Conservation (phyloP, 2,888 invertebrate genomes). For the Xanthorhoe spadicearia region DNA sequence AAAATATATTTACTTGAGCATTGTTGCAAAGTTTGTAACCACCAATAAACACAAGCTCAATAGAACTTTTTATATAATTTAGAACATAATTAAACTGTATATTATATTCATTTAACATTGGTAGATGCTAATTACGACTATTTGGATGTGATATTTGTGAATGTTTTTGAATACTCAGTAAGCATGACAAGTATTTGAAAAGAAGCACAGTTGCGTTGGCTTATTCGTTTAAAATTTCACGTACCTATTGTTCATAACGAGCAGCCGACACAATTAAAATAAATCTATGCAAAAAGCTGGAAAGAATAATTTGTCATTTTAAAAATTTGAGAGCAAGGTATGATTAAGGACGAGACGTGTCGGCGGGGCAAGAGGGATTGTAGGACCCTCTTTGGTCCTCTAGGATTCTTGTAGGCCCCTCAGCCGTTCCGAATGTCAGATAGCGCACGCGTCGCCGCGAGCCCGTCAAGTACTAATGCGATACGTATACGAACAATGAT, state of each 20-base stretch:
- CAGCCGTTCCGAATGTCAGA: conserved; percentile 52
- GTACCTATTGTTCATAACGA: not conserved
- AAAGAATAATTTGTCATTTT: conserved; percentile 15
- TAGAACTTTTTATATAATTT: too few species aligned
- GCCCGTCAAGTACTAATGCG: conserved; percentile 50
- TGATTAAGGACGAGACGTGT: conserved; percentile 58
- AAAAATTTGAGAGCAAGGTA: conserved; percentile 48
- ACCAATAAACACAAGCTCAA: too few species aligned
- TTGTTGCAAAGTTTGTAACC: too few species aligned
- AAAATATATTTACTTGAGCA: too few species aligned
- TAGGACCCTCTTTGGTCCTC: conserved; percentile 35
- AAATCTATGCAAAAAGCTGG: not conserved
- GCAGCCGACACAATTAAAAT: not conserved
- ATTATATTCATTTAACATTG: too few species aligned
- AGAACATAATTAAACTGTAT: too few species aligned
- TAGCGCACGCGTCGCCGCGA: conserved; percentile 62
- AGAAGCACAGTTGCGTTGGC: too few species aligned
- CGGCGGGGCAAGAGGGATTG: conserved; percentile 49
- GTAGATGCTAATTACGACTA: too few species aligned
- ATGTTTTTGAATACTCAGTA: too few species aligned
- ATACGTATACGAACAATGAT: conserved; percentile 45
- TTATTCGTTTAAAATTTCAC: too few species aligned
- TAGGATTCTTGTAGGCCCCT: conserved; percentile 45
- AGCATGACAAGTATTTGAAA: too few species aligned
- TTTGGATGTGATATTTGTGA: too few species aligned